A percentile compares a stretch with the other conserved stretches of the same genome.
Evolutionary conservation across 2,797 vertebrate species (phyloP).

Genomic region (Coregonus suidteri): DNA sequence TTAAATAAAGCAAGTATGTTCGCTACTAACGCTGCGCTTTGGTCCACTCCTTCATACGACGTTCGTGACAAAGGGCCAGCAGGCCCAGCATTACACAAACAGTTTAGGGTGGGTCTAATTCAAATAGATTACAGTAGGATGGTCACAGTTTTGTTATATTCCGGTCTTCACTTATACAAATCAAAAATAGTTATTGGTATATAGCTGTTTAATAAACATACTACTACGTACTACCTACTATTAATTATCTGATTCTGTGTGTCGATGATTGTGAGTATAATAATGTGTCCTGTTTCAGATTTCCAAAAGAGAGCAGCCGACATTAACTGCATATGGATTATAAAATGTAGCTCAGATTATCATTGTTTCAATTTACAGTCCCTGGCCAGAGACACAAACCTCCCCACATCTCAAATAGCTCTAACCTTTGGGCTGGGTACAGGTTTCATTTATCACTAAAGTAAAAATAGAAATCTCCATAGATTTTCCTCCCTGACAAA

Average conservation of each 20-base stretch:
- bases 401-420: slow-evolving; percentile 36
- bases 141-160: neutral
- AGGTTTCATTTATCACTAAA: slow-evolving; percentile 65
- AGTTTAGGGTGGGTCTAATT: neutral
- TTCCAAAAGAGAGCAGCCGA: slow-evolving; percentile 27
- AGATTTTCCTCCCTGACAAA: slow-evolving; percentile 54
- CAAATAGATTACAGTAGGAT: neutral
- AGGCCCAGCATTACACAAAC: too few relatives aligned
- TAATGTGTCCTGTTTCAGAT: neutral
- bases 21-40: too few relatives aligned
- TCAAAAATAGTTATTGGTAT: neutral
- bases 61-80: too few relatives aligned
- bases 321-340: slow-evolving; percentile 16
- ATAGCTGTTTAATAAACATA: neutral
- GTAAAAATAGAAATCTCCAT: slow-evolving; percentile 51
- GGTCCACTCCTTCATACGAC: too few relatives aligned
- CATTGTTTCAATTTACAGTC: slow-evolving; percentile 37
- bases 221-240: neutral
- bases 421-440: slow-evolving; percentile 52
- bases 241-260: neutral
- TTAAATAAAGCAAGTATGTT: too few relatives aligned
- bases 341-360: slow-evolving; percentile 56
- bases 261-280: neutral
- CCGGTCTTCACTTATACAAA: too few relatives aligned
- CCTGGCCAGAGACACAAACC: slow-evolving; percentile 39